Base-by-base conservation (phyloP, 2,888 invertebrate genomes). In the Suillia variegata region DNA sequence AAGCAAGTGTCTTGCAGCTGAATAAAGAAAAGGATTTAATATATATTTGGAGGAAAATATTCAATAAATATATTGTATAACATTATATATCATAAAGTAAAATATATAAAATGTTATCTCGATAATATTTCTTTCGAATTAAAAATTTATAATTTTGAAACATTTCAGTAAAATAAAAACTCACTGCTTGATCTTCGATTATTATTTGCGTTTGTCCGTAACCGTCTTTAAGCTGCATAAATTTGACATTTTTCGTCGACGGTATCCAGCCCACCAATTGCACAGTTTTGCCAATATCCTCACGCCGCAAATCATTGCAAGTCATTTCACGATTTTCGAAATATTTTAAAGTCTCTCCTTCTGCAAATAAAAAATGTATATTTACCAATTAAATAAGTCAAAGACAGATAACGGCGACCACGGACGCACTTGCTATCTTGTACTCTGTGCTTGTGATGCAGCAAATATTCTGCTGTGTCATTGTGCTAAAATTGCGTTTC, bases 131-230 rank as follows among this genome's bases (percentile, higher is more conserved):
- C n/a, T n/a, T n/a, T n/a, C n/a, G n/a, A n/a, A n/a, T n/a, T n/a
- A n/a, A n/a, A n/a, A n/a, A n/a, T n/a, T n/a, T n/a, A n/a, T n/a
- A n/a, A n/a, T n/a, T n/a, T n/a, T n/a, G n/a, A n/a, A n/a, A n/a
- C n/a, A n/a, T n/a, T n/a, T n/a, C n/a, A n/a, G n/a, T n/a, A n/a
- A n/a, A n/a, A n/a, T n/a, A n/a, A n/a, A n/a, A n/a, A n/a, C 68
- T 61, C 62, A 80, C 80, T 56, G 71, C 56, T 67, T 78, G 73
- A 62, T 81, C 77, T 20, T 82, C 80, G 31, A 83, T 75, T 57
- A 84, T 77, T 2, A 83, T 75, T 69, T 84, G 83, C 0, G 82
- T 81, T 51, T 78, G 78, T 0, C 83, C 83, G 62, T 83, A 81
- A 12, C 83, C 83, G 70, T 83, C 83, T 62, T 80, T 79, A 0